These are phyloP conservation scores for Parotia lawesii DNA, from an alignment of 2,113 vertebrate genomes.

Conservation along the genomic window DNA sequence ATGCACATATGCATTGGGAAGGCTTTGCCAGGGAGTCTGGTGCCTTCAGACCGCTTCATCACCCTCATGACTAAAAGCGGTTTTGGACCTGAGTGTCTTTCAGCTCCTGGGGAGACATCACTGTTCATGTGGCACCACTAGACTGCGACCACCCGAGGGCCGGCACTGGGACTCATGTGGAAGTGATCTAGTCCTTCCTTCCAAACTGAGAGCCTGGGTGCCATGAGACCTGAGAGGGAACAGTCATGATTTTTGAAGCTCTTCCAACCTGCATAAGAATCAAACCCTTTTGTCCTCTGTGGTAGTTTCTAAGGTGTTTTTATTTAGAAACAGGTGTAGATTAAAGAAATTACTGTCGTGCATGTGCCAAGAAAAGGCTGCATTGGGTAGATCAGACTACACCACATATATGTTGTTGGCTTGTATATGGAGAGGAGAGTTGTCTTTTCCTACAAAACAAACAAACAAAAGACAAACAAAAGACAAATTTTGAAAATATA, in stretches of 20 bases:
- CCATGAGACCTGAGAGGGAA: too few relatives aligned
- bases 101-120: fast-evolving
- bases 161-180: fast-evolving
- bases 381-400: not conserved
- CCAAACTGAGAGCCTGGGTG: fast-evolving
- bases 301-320: not conserved
- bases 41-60: not conserved
- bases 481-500: not conserved
- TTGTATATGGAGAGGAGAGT: not conserved
- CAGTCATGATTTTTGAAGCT: not conserved
- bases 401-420: not conserved
- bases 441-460: not conserved
- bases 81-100: not conserved
- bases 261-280: not conserved
- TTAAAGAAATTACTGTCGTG: not conserved
- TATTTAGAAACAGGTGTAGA: not conserved
- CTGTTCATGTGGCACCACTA: not conserved
- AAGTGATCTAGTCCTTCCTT: not conserved
- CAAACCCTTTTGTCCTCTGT: not conserved
- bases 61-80: not conserved
- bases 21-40: fast-evolving
- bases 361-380: not conserved
- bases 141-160: not conserved
- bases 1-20: fast-evolving
- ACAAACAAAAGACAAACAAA: not conserved